Base-by-base conservation (phyloP, 2,797 vertebrate genomes). In the Moxostoma hubbsi region DNA sequence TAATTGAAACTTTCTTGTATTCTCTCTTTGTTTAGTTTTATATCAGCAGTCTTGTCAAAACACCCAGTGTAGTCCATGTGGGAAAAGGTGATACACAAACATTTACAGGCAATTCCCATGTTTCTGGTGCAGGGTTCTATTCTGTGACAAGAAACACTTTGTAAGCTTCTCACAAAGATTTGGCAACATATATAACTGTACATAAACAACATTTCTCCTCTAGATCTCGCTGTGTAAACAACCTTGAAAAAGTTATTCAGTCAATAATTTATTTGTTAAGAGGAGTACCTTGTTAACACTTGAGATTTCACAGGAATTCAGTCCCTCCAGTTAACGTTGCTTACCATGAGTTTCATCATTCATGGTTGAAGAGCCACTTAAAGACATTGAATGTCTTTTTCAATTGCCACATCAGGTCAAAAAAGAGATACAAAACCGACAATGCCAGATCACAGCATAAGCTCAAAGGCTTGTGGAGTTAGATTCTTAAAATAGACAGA, bases 401-500 rank as follows among this genome's bases (percentile, higher is more conserved):
- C 45, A 50, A 58, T 72, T 51, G 49, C 67, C 71, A 61, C 86
- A 85, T 86, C 74, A 80, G 85, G 87, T 89, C 73, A 81, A 64
- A 80, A 36, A 79, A 82, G 58, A 61, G 85, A 84, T 82, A 83
- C 73, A 77, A 81, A 81, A 83, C 15, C 11, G 80, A 86, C 81
- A 87, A 85, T 61, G 67, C 7, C 77, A 36, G 49, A 67, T 61
- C 53, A 67, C 62, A 53, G 68, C 87, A 86, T 81, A 86, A 83
- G 80, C 86, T 88, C 86, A 85, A 88, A 89, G 81, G 77, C 73
- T 81, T 80, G 85, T 87, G 51, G 53, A 76, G 86, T 89, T 88
- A 73, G 86, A 85, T 87, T 86, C 86, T 55, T 68, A 86, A 92
- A 93, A 92, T 89, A 92, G 89, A 86, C 83, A 16, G 77, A 84